Conservation (phyloP, 2,888 invertebrate species). For the Agrilus cyanescens region DNA sequence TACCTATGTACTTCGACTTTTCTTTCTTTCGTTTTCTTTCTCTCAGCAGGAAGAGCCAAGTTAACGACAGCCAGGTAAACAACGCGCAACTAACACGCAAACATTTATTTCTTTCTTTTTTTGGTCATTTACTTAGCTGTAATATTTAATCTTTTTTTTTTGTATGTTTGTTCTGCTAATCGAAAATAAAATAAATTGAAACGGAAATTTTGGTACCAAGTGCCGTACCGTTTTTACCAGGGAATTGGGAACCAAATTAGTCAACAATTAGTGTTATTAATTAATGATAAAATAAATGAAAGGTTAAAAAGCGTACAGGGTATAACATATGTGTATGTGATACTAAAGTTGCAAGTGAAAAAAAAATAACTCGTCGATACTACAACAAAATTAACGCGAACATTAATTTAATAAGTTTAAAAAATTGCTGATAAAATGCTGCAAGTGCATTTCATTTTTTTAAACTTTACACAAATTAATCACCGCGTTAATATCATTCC, state of each 20-base stretch:
- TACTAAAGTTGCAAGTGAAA: too few species aligned
- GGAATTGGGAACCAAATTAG: conserved; percentile 29
- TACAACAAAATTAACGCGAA: too few species aligned
- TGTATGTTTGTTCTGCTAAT: too few species aligned
- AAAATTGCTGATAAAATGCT: conserved; percentile 30
- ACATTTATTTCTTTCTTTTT: too few species aligned
- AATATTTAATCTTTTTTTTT: too few species aligned
- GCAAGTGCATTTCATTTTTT: too few species aligned
- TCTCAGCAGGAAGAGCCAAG: not conserved
- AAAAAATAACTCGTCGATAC: too few species aligned
- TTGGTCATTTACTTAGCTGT: too few species aligned
- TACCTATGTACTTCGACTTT: not conserved
- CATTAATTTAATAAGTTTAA: conserved; percentile 29
- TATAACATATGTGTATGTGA: too few species aligned
- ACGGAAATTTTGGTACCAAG: conserved; percentile 29
- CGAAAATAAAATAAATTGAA: conserved; percentile 1
- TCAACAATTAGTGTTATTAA: conserved; percentile 31
- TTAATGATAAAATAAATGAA: conserved; percentile 20
- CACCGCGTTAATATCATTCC: too few species aligned
- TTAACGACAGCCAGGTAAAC: conserved; percentile 2
- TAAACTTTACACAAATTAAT: too few species aligned
- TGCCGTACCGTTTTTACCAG: conserved; percentile 32
- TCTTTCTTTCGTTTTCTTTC: not conserved
- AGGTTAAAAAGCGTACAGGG: too few species aligned
- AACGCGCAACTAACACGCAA: conserved; percentile 7